Conservation (phyloP, 2,113 vertebrate genomes). For the Cnemophilus loriae region DNA sequence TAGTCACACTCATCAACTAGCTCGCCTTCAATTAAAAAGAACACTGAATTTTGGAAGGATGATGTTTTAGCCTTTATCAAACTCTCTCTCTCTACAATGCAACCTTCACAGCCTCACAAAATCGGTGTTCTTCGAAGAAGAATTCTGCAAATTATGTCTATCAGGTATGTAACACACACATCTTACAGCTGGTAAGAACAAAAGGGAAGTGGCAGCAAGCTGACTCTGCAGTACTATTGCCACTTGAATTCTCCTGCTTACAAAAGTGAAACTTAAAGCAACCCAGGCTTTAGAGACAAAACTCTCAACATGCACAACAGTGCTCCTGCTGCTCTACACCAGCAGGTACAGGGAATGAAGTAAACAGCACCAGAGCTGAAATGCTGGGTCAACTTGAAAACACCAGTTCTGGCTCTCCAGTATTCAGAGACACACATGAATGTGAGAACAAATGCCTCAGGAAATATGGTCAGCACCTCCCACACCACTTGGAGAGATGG, state of each 20-base stretch:
- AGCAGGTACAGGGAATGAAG: background rate
- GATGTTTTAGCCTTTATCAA: background rate
- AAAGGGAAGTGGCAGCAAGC: background rate
- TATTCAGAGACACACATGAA: fast-evolving
- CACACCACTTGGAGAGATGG: background rate
- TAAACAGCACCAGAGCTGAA: background rate
- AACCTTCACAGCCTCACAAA: background rate
- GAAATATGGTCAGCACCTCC: background rate
- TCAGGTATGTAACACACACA: background rate
- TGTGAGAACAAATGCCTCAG: background rate
- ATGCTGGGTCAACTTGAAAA: background rate
- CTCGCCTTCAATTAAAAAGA: background rate
- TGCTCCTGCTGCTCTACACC: background rate
- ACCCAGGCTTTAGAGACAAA: background rate
- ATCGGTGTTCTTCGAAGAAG: background rate
- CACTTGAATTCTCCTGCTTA: background rate
- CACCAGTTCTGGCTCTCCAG: background rate
- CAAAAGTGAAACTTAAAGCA: background rate
- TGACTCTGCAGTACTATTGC: background rate
- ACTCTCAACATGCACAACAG: background rate
- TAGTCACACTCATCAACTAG: background rate
- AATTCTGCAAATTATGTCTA: background rate
- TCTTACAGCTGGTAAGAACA: background rate
- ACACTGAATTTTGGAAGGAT: background rate
- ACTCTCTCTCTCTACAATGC: background rate